A percentile compares a stretch with the other conserved stretches of the same genome.
Conservation (phyloP, 35 echinoderm and acorn worm genomes). For the Diadema setosum region DNA sequence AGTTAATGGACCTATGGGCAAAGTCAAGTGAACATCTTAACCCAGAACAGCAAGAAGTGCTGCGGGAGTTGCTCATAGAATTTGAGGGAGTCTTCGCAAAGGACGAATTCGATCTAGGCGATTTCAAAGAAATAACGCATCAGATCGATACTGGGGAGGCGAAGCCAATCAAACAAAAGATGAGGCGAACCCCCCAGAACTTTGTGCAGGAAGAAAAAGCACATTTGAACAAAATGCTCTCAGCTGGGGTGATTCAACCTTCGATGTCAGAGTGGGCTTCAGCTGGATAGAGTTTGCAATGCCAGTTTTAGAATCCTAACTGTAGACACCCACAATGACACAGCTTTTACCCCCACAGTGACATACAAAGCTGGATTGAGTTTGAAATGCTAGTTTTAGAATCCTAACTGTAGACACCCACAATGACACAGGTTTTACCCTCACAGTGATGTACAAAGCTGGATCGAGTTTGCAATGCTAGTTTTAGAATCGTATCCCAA, state of each 20-base stretch:
- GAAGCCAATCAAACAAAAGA: constrained; percentile 36
- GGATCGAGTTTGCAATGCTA: too few species aligned
- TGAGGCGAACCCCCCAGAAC: neutral
- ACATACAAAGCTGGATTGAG: too few species aligned
- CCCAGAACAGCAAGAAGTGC: neutral
- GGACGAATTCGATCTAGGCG: too few species aligned
- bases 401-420: too few species aligned
- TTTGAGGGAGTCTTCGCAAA: neutral
- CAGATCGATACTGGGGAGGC: neutral
- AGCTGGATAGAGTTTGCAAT: too few species aligned
- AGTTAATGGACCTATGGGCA: neutral
- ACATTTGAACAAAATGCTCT: constrained; percentile 10
- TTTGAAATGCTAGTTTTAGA: too few species aligned
- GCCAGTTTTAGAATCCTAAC: too few species aligned
- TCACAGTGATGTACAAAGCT: too few species aligned
- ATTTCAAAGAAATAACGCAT: neutral
- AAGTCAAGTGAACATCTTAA: neutral
- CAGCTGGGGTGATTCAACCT: constrained; percentile 5
- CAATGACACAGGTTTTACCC: too few species aligned
- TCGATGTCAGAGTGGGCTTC: constrained; percentile 65
- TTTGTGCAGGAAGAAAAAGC: constrained; percentile 6
- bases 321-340: too few species aligned
- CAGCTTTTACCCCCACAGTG: too few species aligned
- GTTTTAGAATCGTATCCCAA: too few species aligned
- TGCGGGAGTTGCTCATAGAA: neutral